Percentiles rank a stretch among this genome's conserved stretches.
Evolutionary conservation across 2,797 vertebrate genomes (phyloP).

Genomic region (Euphonia xanthogaster): DNA sequence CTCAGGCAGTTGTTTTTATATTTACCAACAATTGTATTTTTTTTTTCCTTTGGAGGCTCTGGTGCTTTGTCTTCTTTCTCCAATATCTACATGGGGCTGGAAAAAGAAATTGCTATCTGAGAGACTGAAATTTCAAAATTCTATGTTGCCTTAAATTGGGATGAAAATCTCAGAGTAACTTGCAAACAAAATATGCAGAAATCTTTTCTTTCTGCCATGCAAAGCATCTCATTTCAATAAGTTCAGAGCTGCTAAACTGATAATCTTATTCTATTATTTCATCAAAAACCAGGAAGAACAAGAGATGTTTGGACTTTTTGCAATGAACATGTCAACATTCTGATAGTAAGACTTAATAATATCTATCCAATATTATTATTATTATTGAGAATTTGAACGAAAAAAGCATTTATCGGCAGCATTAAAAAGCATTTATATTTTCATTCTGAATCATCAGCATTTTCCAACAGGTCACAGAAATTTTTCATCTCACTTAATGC

Average conservation of each 20-base stretch:
- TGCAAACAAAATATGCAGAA: neutral
- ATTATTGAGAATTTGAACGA: accelerated
- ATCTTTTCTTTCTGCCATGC: neutral
- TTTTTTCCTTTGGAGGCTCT: neutral
- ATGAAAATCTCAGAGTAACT: neutral
- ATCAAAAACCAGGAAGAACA: neutral
- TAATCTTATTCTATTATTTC: neutral
- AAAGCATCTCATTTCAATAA: neutral
- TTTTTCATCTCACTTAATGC: neutral
- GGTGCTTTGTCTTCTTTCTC: neutral
- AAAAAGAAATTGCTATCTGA: neutral
- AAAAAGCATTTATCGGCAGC: neutral
- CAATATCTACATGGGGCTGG: neutral
- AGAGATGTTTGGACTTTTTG: neutral
- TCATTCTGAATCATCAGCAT: neutral
- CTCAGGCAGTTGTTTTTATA: neutral
- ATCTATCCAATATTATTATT: neutral
- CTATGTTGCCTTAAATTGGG: neutral
- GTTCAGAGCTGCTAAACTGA: neutral
- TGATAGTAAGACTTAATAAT: neutral
- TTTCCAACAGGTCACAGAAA: neutral
- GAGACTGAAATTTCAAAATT: neutral
- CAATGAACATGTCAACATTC: neutral
- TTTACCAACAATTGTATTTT: neutral
- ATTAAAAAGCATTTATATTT: neutral